Percentiles rank a stretch among this genome's conserved stretches.
These are phyloP conservation scores for Pheosia tremula DNA, from an alignment of 2,888 invertebrate species.

Conservation along the genomic window DNA sequence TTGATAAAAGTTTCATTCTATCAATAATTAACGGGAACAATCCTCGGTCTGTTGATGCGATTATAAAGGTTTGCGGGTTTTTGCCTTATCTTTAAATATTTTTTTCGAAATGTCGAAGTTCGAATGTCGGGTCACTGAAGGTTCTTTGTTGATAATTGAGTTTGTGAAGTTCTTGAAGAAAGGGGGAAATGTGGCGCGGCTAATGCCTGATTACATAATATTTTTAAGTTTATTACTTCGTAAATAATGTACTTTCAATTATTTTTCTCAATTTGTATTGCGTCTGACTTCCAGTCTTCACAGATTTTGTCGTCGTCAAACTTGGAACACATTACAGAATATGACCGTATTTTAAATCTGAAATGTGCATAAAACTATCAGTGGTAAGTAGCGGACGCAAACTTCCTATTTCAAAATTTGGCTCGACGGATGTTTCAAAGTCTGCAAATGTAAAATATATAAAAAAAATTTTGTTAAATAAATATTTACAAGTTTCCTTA, in stretches of 20 bases:
- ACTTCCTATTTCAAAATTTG: no score
- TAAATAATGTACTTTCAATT: conserved; percentile 22
- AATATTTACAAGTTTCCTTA: no score
- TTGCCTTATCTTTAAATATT: conserved; percentile 64
- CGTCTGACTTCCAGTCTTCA: no score
- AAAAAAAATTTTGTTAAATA: no score
- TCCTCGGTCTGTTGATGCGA: conserved; percentile 76
- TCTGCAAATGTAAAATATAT: no score
- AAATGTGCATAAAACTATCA: no score
- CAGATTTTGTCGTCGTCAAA: no score
- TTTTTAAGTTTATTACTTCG: conserved; percentile 41
- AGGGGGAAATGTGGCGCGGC: conserved; percentile 45
- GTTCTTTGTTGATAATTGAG: conserved; percentile 64
- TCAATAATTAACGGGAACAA: conserved; percentile 84
- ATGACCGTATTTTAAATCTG: no score
- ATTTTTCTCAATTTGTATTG: no score
- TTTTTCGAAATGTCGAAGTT: conserved; percentile 51
- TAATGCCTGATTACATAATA: conserved; percentile 24
- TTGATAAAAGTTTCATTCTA: conserved; percentile 85
- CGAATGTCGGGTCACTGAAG: conserved; percentile 42
- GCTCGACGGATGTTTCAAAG: no score
- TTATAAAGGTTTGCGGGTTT: conserved; percentile 75
- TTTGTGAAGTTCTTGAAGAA: conserved; percentile 43
- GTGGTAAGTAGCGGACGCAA: no score
- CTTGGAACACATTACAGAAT: no score